Evolutionary conservation across 1,140 invertebrate species (phyloP), one percentile per base, ranked within the genome.

Genomic region (Watersipora subatra): DNA sequence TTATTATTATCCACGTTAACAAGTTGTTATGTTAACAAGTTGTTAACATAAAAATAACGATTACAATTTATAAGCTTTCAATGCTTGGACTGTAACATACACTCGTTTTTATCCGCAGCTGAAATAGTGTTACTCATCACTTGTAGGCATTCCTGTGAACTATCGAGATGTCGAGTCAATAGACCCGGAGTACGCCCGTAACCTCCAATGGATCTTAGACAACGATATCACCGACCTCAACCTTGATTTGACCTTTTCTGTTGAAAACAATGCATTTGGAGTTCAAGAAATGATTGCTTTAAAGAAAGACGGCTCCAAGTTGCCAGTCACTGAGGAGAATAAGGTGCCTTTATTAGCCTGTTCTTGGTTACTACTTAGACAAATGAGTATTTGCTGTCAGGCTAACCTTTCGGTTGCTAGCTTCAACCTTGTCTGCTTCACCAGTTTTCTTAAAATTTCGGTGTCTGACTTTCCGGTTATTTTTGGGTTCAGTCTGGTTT

Each of bases 201-300:
- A 76, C 61, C 66, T 78, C 25, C 76, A 78, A 75, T 78, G 76
- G 76, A 73, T 66, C 77, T 92, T 92, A 20, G 90, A 95, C 73
- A 95, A 94, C 80, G 90, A 92, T 76, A 93, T 96, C 67, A 87
- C 87, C 28, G 88, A 73, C 25, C 69, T 78, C 63, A 88, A 94
- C 1, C 85, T 97, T 68, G 93, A 97, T 75, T 91, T 91, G 27
- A 91, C 89, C 1, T 97, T 97, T 81, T 89, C 89, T 22, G 92
- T 97, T 2, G 93, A 97, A 74, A 92, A 93, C 72, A 92, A 94
- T 76, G 91, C 90, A 74, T 97, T 95, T 82, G 94, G 94, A 1
- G 87, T 89, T 1, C 82, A 96, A 58, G 88, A 92, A 77, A 91
- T 92, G 70, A 74, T 82, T 34, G 81, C 82, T 64, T 68, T 83